Evolutionary conservation across 2,888 invertebrate species (phyloP).

Genomic region (Apomyelois bistriatella): DNA sequence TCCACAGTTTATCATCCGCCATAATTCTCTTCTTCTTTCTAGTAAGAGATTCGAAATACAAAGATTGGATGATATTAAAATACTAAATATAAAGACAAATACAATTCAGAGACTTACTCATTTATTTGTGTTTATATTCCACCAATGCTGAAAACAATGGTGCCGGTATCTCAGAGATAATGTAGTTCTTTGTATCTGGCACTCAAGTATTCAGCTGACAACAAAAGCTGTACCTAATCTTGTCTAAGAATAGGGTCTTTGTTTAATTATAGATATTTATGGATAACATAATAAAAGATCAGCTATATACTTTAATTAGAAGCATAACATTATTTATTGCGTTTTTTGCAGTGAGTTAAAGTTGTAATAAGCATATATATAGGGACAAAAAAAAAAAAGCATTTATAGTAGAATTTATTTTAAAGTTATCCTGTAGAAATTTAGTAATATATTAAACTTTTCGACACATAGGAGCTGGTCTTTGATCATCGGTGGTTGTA

Average conservation of each 20-base stretch:
- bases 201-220: conserved; percentile 1
- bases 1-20: too few relatives aligned
- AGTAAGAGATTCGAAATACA: too few relatives aligned
- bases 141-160: background rate
- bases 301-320: conserved; percentile 13
- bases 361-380: too few relatives aligned
- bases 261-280: conserved; percentile 14
- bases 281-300: conserved; percentile 7
- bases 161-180: background rate
- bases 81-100: background rate
- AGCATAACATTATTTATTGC: conserved; percentile 4
- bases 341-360: conserved; percentile 1
- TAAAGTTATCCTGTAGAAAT: too few relatives aligned
- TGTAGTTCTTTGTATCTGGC: conserved; percentile 1
- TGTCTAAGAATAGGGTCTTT: conserved; percentile 22
- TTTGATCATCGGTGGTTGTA: too few relatives aligned
- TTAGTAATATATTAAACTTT: too few relatives aligned
- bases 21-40: too few relatives aligned
- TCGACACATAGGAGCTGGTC: too few relatives aligned
- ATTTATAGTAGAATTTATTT: too few relatives aligned
- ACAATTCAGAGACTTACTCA: too few relatives aligned
- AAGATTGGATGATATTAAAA: too few relatives aligned
- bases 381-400: too few relatives aligned
- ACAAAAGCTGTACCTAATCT: conserved; percentile 20
- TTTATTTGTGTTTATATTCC: background rate